These are phyloP conservation scores for Melanitta fusca DNA, from an alignment of 2,797 vertebrate species.

Conservation along the genomic window DNA sequence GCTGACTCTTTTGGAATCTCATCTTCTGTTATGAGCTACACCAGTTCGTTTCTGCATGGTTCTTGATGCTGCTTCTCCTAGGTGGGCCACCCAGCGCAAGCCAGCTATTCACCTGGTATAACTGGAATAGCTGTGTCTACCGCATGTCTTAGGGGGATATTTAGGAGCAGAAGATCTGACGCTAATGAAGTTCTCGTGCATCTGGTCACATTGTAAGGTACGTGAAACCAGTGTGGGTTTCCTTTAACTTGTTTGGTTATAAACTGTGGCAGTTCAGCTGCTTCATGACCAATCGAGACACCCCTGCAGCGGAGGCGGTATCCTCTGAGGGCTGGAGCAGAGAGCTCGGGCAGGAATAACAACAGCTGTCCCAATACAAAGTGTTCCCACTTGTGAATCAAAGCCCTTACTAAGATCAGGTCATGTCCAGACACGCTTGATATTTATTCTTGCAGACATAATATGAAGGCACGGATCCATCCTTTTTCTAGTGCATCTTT, in stretches of 20 bases:
- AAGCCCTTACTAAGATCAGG: conserved; percentile 12
- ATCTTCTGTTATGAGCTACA: neutral
- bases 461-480: neutral
- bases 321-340: conserved; percentile 6
- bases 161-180: neutral
- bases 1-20: neutral
- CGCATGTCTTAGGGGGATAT: neutral
- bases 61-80: neutral
- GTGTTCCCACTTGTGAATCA: conserved; percentile 43
- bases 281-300: neutral
- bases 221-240: neutral
- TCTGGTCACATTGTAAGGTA: neutral
- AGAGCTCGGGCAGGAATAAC: conserved; percentile 1
- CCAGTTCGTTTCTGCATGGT: neutral
- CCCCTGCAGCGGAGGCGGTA: neutral
- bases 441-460: conserved; percentile 1
- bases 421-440: neutral
- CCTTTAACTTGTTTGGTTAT: neutral
- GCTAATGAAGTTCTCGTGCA: neutral
- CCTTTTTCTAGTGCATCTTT: neutral
- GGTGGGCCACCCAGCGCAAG: neutral
- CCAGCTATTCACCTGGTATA: neutral
- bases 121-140: neutral
- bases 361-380: conserved; percentile 26
- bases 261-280: neutral